Evolutionary conservation across 2,888 invertebrate species (phyloP).

Genomic region (Ashinkailepas kermadecensis): DNA sequence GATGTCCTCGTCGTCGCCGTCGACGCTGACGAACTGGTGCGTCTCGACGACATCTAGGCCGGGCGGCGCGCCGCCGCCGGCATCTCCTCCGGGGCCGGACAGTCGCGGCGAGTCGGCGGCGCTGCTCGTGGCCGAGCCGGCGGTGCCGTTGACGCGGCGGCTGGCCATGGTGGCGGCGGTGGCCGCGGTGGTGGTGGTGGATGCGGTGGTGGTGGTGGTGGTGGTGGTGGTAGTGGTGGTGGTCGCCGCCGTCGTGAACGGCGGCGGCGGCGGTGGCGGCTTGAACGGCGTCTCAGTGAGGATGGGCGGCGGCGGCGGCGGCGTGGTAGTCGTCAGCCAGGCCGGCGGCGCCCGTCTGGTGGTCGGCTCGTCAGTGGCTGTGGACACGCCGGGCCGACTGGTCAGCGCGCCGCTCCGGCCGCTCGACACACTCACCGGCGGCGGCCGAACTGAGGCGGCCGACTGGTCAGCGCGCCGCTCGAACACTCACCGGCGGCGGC

Average conservation of each 20-base stretch:
- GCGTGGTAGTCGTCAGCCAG: conserved; percentile 66
- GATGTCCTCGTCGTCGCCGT: conserved; percentile 16
- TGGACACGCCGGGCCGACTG: too few species aligned
- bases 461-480: too few species aligned
- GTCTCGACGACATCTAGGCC: conserved; percentile 4
- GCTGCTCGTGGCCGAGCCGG: conserved; percentile 30
- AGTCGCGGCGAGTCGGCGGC: too few species aligned
- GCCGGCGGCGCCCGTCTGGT: conserved; percentile 26
- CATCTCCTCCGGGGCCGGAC: too few species aligned
- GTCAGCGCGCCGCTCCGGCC: too few species aligned
- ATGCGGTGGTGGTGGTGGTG: conserved; percentile 30
- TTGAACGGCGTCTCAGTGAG: conserved; percentile 26
- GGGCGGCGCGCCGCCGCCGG: not conserved
- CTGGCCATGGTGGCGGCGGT: conserved; percentile 26
- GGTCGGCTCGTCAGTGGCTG: not conserved
- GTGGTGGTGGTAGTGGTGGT: conserved; percentile 29
- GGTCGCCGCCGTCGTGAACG: conserved; percentile 28
- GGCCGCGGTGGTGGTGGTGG: conserved; percentile 37
- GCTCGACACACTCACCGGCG: too few species aligned
- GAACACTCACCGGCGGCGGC: too few species aligned
- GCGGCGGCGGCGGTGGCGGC: conserved; percentile 26
- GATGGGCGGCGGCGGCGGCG: conserved; percentile 63
- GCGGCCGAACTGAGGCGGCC: too few species aligned
- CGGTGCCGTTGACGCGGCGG: conserved; percentile 36
- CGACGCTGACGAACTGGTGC: not conserved